Percentiles rank a stretch among this genome's conserved stretches.
Conservation (phyloP, 2,888 invertebrate species). For the Rhogogaster chlorosoma region DNA sequence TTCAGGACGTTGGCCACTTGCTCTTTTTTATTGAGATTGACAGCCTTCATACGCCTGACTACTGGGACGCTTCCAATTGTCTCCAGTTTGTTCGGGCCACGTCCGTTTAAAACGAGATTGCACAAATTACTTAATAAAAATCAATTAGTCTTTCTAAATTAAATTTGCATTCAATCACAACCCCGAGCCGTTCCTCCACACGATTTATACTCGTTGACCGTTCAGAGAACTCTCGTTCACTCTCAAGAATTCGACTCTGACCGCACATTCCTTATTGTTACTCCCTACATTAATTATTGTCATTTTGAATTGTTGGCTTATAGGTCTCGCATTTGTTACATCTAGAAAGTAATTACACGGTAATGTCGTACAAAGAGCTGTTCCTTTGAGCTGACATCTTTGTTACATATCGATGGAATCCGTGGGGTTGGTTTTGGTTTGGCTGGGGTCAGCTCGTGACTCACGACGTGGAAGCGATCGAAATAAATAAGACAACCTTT, state of each 20-base stretch:
- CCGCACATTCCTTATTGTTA: neutral
- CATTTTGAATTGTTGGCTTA: neutral
- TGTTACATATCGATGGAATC: slow-evolving; percentile 30
- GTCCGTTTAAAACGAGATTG: slow-evolving; percentile 43
- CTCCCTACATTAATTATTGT: neutral
- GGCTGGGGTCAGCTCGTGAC: slow-evolving; percentile 39
- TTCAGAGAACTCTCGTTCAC: neutral
- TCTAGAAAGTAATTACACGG: slow-evolving; percentile 19
- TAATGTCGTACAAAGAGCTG: slow-evolving; percentile 10
- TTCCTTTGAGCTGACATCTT: slow-evolving; percentile 28
- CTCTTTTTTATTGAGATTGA: slow-evolving; percentile 37
- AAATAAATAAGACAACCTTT: slow-evolving; percentile 44
- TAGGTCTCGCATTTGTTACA: neutral
- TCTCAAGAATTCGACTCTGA: neutral
- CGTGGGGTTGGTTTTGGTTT: slow-evolving; percentile 22
- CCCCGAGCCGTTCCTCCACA: neutral
- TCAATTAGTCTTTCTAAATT: slow-evolving; percentile 45
- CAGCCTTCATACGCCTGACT: slow-evolving; percentile 28
- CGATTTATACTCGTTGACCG: neutral
- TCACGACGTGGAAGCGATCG: slow-evolving; percentile 28
- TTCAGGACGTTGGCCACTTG: slow-evolving; percentile 42
- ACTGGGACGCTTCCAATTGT: slow-evolving; percentile 45
- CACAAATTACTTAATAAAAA: slow-evolving; percentile 48
- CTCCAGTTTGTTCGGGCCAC: slow-evolving; percentile 30
- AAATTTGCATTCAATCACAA: slow-evolving; percentile 41